These are phyloP conservation scores for Euphonia xanthogaster DNA, from an alignment of 2,797 vertebrate species.

Conservation along the genomic window DNA sequence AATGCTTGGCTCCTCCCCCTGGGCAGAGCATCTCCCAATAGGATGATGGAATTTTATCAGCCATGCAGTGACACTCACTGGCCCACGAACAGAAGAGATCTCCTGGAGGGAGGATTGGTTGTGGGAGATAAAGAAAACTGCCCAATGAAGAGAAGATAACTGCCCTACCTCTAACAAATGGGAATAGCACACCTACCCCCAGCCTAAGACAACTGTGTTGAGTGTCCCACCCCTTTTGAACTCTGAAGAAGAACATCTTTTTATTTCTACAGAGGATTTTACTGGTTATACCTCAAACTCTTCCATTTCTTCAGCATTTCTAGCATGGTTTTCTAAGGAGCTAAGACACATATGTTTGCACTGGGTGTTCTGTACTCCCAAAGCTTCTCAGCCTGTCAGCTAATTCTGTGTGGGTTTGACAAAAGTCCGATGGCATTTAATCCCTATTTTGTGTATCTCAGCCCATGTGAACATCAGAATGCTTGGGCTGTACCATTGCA, in stretches of 20 bases:
- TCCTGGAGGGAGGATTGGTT: not conserved
- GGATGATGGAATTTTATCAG: not conserved
- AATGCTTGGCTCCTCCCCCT: not conserved
- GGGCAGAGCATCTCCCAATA: not conserved
- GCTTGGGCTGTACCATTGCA: rapidly evolving
- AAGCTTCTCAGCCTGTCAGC: not conserved
- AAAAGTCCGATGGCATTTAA: not conserved
- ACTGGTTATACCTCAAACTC: not conserved
- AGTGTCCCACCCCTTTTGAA: not conserved
- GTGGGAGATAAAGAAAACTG: not conserved
- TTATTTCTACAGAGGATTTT: not conserved
- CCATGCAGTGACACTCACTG: not conserved
- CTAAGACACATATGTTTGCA: rapidly evolving
- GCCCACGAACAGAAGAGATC: not conserved
- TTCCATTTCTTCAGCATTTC: not conserved
- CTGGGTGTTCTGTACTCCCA: not conserved
- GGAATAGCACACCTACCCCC: not conserved
- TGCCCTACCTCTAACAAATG: not conserved
- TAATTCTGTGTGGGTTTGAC: not conserved
- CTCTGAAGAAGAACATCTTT: not conserved
- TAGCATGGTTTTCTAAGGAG: not conserved
- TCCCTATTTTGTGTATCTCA: not conserved
- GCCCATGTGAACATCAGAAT: not conserved
- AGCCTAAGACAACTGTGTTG: not conserved
- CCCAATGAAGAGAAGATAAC: not conserved